These are phyloP conservation scores for Lerema accius DNA, from an alignment of 1,140 invertebrate species.

Conservation along the genomic window DNA sequence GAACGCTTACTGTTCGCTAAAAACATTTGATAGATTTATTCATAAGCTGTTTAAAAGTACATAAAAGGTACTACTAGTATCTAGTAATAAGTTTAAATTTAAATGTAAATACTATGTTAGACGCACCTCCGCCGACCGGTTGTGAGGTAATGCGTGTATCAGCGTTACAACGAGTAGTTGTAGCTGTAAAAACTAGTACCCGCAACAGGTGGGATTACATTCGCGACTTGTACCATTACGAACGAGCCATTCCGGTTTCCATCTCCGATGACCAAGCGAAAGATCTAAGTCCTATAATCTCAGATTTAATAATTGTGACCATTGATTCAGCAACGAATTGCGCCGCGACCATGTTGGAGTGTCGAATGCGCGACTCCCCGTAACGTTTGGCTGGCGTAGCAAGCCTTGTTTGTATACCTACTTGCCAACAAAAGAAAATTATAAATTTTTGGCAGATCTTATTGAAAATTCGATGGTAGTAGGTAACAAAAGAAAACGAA, in stretches of 20 bases:
- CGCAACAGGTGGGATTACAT: conserved; percentile 71
- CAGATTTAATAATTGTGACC: conserved; percentile 31
- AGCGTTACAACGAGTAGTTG: conserved; percentile 50
- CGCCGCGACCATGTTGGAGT: background rate
- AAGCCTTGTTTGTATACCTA: too few species aligned
- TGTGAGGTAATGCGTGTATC: conserved; percentile 56
- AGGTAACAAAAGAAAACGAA: too few species aligned
- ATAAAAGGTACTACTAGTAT: background rate
- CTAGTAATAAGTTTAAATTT: background rate
- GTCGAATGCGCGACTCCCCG: too few species aligned
- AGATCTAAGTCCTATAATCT: conserved; percentile 39
- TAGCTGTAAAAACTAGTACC: conserved; percentile 73
- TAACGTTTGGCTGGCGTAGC: too few species aligned
- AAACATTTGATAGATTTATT: too few species aligned
- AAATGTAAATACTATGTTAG: conserved; percentile 43
- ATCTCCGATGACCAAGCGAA: conserved; percentile 47
- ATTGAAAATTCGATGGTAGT: too few species aligned
- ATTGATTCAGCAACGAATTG: background rate
- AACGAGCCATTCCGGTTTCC: conserved; percentile 62
- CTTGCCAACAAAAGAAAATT: background rate
- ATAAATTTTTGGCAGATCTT: too few species aligned
- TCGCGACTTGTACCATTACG: conserved; percentile 51
- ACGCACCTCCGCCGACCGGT: conserved; percentile 47
- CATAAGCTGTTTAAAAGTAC: too few species aligned
- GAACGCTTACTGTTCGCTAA: too few species aligned